Evolutionary conservation across 2,113 vertebrate species (phyloP), one percentile per base, ranked within the genome.

Genomic region (Quiscalus mexicanus): DNA sequence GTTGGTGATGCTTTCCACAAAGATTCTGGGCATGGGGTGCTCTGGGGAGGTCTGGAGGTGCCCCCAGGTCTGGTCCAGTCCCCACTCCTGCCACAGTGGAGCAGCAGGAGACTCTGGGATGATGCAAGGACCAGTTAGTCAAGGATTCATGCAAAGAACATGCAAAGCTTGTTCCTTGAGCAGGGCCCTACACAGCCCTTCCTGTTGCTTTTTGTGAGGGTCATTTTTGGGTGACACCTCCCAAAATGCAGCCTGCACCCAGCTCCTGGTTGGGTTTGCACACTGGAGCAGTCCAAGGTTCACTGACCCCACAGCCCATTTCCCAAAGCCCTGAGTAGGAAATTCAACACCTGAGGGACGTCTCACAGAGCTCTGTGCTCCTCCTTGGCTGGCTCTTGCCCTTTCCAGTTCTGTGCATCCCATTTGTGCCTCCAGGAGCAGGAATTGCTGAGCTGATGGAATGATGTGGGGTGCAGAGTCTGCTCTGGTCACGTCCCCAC

Each of bases 231-330:
- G 25, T 47, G 41, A 20, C 9, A 28, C 15, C 47, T 73, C 53
- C 71, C 52, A 35, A 21, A 30, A 1, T 7, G 20, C 45, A 64
- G 58, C 41, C 63, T 31, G 5, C 63, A 39, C 11, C 17, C 47
- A 25, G 42, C 56, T 68, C 50, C 62, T 42, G 77, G 50, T 45
- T 58, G 73, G 21, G 28, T 63, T 65, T 70, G 37, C 20, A 19
- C 10, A 0, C n/a, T 3, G 67, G 17, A 53, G 37, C 1, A 27
- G 20, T 3, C 17, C 24, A 8, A 24, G 41, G 37, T 33, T 28
- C 15, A 1, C n/a, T 12, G 4, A 52, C 7, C 59, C 62, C 67
- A 85, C 49, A 56, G 17, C 31, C 11, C 0, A 0, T 33, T 33
- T 50, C 50, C 74, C 53, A 60, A 71, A 82, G 13, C 31, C 21